phyloP scores from a whole-genome alignment of 1,140 invertebrate species.

The Anadara kagoshimensis region DNA sequence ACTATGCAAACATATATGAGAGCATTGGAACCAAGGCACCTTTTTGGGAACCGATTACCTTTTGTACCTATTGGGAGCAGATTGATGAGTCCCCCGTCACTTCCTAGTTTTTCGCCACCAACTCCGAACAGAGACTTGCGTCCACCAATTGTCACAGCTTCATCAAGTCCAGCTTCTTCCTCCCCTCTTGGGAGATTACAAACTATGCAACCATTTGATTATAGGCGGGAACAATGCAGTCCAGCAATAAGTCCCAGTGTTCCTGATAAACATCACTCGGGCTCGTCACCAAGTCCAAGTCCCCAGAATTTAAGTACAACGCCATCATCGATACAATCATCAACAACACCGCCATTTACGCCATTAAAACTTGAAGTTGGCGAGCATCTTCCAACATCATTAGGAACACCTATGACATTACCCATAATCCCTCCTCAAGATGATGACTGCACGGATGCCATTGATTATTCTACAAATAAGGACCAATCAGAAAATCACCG shows the following conservation, averaged over 20 bases:
- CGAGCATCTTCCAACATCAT: slow-evolving; percentile 37
- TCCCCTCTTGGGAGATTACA: slow-evolving; percentile 92
- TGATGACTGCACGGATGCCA: slow-evolving; percentile 39
- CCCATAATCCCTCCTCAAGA: slow-evolving; percentile 41
- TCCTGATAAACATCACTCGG: slow-evolving; percentile 44
- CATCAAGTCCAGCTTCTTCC: slow-evolving; percentile 66
- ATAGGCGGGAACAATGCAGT: slow-evolving; percentile 82
- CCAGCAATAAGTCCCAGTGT: slow-evolving; percentile 62
- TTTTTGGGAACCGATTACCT: slow-evolving; percentile 61
- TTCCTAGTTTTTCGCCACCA: slow-evolving; percentile 57
- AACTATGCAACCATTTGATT: slow-evolving; percentile 95
- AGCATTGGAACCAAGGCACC: slow-evolving; percentile 60
- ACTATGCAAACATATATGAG: slow-evolving; percentile 69
- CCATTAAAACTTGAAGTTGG: slow-evolving; percentile 34
- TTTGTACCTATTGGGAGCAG: slow-evolving; percentile 55
- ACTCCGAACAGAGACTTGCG: slow-evolving; percentile 50
- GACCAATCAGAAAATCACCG: slow-evolving; percentile 40
- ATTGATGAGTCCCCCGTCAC: slow-evolving; percentile 54
- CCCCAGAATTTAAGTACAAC: slow-evolving; percentile 66
- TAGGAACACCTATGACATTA: slow-evolving; percentile 40
- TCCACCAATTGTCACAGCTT: slow-evolving; percentile 56
- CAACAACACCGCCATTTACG: slow-evolving; percentile 37
- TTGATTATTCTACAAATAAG: slow-evolving; percentile 62
- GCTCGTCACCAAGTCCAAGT: slow-evolving; percentile 61
- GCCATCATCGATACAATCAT: slow-evolving; percentile 56